Evolutionary conservation across 2,113 vertebrate genomes (phyloP), one percentile per base, ranked within the genome.

Genomic region (Macaca nemestrina): DNA sequence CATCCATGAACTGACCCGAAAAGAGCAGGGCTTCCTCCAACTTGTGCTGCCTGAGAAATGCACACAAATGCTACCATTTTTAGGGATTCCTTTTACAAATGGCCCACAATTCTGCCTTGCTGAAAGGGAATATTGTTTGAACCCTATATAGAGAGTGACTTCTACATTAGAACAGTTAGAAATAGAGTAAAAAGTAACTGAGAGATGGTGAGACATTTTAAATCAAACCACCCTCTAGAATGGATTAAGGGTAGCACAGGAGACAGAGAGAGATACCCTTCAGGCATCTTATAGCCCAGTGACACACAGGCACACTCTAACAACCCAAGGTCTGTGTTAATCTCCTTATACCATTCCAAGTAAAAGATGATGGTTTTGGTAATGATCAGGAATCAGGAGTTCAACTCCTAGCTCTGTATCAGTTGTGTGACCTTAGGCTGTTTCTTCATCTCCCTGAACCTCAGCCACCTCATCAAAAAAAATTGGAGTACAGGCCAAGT

Each of bases 1-100:
- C 99, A 23, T 99, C 99, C 64, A 99, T 99, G 98, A 99, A 99
- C 98, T 99, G 99, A 6, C 99, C 99, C 0, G 99, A 99, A 98
- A 99, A 99, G 97, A 99, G 98, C 61, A 99, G 99, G 2, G 99
- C 99, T 98, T 99, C 99, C 93, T 99, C 99, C 98, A 99, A 98
- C 97, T 99, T 99, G 99, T 99, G 99, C 96, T 99, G 99, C 98
- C 99, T 99, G 98, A 3, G 95, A 96, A 98, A 88, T 84, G 12
- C 25, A 97, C 52, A 97, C 22, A 96, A 92, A 82, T 6, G 10
- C 32, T 50, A 52, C 10, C 7, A 8, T 82, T 79, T 82, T 89
- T 16, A 91, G 40, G 4, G 43, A 88, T 84, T 87, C 78, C 78
- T 92, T 76, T 70, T 70, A 83, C 8, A 22, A 95, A 86, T 12